Evolutionary conservation across 2,888 invertebrate species (phyloP).

Genomic region (Kryphioiulus occultus): DNA sequence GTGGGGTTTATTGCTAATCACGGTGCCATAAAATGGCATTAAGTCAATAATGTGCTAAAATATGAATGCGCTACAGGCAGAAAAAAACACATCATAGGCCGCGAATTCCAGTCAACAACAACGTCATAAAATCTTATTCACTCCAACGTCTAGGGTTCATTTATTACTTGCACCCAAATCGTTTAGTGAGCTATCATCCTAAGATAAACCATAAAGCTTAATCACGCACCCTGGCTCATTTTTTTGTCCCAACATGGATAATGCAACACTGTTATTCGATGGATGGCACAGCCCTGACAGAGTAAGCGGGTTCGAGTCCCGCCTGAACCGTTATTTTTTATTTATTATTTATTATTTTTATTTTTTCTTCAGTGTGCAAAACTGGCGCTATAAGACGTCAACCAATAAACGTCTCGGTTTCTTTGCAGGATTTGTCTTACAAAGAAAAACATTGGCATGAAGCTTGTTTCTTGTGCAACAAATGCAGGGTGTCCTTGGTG

Average conservation of each 20-base stretch:
- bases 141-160: background rate
- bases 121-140: background rate
- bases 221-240: background rate
- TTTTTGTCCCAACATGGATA: background rate
- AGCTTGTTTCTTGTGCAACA: constrained; percentile 98
- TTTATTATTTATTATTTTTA: no score
- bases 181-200: constrained; percentile 31
- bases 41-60: background rate
- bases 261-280: background rate
- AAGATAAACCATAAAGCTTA: constrained; percentile 35
- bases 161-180: constrained; percentile 25
- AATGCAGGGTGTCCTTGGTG: constrained; percentile 96
- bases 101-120: background rate
- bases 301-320: background rate
- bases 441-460: constrained; percentile 99
- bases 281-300: background rate
- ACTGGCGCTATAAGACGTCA: background rate
- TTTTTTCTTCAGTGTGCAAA: no score
- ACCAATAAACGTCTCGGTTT: background rate
- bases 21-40: constrained; percentile 11
- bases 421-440: constrained; percentile 94
- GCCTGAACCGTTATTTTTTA: background rate
- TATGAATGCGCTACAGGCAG: background rate
- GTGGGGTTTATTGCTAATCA: constrained; percentile 3
- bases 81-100: constrained; percentile 3